A percentile compares a stretch with the other conserved stretches of the same genome.
phyloP scores from a whole-genome alignment of 2,113 vertebrate genomes.

The Zosterops lateralis region DNA sequence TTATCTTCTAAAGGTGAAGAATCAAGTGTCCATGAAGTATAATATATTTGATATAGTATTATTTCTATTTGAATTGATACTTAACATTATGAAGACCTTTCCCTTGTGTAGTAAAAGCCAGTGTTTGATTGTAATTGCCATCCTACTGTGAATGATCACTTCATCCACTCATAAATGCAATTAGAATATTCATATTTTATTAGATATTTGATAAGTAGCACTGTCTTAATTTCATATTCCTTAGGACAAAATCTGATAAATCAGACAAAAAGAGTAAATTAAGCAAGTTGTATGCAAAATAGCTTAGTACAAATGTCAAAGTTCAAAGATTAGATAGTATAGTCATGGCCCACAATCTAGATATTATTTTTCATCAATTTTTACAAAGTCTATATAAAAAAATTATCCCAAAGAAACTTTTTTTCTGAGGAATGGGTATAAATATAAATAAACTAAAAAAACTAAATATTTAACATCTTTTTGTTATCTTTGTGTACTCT shows the following conservation, averaged over 20 bases:
- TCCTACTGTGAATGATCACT: conserved; percentile 12
- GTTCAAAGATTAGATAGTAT: neutral
- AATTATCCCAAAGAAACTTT: neutral
- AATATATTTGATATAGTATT: neutral
- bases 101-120: neutral
- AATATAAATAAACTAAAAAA: neutral
- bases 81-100: conserved; percentile 6
- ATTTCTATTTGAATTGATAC: conserved; percentile 8
- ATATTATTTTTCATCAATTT: neutral
- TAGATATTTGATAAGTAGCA: neutral
- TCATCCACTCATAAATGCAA: neutral
- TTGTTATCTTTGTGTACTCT: neutral
- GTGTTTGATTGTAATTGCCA: conserved; percentile 30
- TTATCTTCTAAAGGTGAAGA: conserved; percentile 9
- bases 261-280: neutral
- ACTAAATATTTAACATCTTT: neutral
- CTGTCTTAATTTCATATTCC: neutral
- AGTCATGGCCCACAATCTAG: neutral
- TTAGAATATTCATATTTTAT: conserved; percentile 29
- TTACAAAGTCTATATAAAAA: neutral
- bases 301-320: neutral
- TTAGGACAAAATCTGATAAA: neutral
- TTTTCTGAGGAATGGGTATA: neutral
- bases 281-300: neutral
- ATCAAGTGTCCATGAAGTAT: neutral